A percentile compares a stretch with the other conserved stretches of the same genome.
phyloP scores from a whole-genome alignment of 2,113 vertebrate species.

The Eidolon helvum region DNA sequence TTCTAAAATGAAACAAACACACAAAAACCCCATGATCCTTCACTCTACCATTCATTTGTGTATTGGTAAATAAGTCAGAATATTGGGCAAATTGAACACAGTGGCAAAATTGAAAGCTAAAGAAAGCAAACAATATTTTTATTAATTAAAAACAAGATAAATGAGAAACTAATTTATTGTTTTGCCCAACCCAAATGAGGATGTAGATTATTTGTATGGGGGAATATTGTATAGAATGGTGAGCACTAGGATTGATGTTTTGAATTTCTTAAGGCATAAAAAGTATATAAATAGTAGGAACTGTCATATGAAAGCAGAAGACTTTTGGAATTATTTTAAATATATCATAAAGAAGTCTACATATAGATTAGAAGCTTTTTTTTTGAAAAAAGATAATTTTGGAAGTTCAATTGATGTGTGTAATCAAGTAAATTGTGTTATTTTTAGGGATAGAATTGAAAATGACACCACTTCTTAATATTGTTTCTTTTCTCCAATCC shows the following conservation, averaged over 20 bases:
- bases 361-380: neutral
- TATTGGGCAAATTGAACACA: neutral
- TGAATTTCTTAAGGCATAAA: neutral
- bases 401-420: neutral
- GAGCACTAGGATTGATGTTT: neutral
- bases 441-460: neutral
- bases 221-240: neutral
- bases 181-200: neutral
- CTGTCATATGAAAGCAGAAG: neutral
- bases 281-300: neutral
- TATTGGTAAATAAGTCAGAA: neutral
- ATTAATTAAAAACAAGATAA: neutral
- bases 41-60: neutral
- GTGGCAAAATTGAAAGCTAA: neutral
- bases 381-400: neutral
- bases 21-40: neutral
- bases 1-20: neutral
- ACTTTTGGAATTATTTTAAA: slow-evolving; percentile 18
- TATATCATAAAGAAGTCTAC: neutral
- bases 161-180: neutral
- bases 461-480: neutral
- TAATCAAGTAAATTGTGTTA: neutral
- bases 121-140: neutral
- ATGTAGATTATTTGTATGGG: neutral
- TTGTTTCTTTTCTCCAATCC: neutral